Evolutionary conservation across 1,140 invertebrate genomes (phyloP).

Genomic region (Drosophila sulfurigaster): DNA sequence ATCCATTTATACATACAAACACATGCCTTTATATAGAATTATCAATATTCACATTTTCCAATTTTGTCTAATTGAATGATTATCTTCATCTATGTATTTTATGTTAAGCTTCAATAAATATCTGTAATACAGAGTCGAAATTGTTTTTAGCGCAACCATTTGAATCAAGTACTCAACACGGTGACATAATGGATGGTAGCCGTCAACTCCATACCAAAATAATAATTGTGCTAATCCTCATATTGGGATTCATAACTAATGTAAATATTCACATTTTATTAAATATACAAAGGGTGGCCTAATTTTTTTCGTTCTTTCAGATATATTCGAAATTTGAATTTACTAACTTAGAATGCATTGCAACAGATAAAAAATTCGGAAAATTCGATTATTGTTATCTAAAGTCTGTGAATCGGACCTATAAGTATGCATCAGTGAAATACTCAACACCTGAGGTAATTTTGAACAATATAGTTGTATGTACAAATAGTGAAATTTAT

Average conservation of each 20-base stretch:
- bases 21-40: no score
- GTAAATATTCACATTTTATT: not conserved
- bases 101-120: no score
- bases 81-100: no score
- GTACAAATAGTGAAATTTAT: not conserved
- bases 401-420: constrained; percentile 35
- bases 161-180: no score
- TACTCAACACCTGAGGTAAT: not conserved
- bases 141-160: not conserved
- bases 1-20: no score
- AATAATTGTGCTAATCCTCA: no score
- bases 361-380: not conserved
- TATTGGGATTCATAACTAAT: not conserved
- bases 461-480: not conserved
- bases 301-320: not conserved
- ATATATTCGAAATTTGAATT: constrained; percentile 26
- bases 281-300: not conserved
- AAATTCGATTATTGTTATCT: constrained; percentile 28
- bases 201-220: no score
- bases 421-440: constrained; percentile 29
- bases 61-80: no score
- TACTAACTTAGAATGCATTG: constrained; percentile 29
- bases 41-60: no score
- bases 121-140: no score
- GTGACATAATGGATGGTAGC: no score